Evolutionary conservation across 2,888 invertebrate genomes (phyloP).

Genomic region (Cistogaster globosa): DNA sequence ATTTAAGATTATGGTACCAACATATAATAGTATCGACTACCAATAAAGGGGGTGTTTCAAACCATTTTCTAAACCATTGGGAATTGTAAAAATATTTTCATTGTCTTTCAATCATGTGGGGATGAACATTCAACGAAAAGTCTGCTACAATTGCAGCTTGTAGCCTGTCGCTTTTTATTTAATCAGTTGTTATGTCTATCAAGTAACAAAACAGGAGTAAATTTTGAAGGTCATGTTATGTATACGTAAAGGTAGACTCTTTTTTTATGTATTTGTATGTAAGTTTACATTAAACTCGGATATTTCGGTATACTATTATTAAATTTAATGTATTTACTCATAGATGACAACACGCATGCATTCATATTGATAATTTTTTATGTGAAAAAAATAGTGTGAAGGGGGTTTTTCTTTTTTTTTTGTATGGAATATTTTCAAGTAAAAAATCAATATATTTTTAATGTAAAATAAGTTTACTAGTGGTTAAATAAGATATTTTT

Average conservation of each 20-base stretch:
- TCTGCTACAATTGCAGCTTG: too few species aligned
- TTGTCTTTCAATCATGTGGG: too few species aligned
- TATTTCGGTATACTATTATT: slow-evolving; percentile 39
- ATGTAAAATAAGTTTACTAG: not conserved
- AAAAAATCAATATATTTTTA: slow-evolving; percentile 26
- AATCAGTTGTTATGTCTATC: not conserved
- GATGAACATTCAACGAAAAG: too few species aligned
- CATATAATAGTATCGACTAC: too few species aligned
- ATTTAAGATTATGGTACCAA: too few species aligned
- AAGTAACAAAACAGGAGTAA: slow-evolving; percentile 40
- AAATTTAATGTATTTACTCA: not conserved
- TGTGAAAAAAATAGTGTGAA: not conserved
- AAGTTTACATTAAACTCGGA: not conserved
- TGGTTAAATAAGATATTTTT: not conserved
- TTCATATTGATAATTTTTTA: not conserved
- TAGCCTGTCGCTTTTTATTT: not conserved
- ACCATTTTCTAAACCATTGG: too few species aligned
- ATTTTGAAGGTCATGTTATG: slow-evolving; percentile 61
- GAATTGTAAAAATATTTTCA: too few species aligned
- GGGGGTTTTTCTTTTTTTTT: not conserved
- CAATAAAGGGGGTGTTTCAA: too few species aligned
- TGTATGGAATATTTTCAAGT: slow-evolving; percentile 6
- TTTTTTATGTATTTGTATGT: not conserved
- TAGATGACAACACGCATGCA: not conserved
- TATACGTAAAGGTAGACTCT: slow-evolving; percentile 15